phyloP scores from a whole-genome alignment of 2,888 invertebrate species.

The Yponomeuta sedellus region DNA sequence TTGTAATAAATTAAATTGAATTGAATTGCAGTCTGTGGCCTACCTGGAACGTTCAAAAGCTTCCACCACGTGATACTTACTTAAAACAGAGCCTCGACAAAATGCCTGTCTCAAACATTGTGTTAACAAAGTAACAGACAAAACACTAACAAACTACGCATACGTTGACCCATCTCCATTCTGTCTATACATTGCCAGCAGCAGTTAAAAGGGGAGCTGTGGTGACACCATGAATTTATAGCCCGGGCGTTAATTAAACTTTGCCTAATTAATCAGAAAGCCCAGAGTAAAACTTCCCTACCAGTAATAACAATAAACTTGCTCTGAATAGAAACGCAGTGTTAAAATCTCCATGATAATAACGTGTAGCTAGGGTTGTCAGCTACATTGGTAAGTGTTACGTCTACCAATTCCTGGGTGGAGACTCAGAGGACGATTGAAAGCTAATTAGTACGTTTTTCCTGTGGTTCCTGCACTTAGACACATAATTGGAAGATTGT shows the following conservation, averaged over 20 bases:
- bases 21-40: no score
- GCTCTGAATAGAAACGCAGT: constrained; percentile 5
- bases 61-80: no score
- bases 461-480: no score
- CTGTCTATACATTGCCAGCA: neutral
- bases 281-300: constrained; percentile 27
- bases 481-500: no score
- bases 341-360: constrained; percentile 4
- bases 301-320: constrained; percentile 11
- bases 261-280: constrained; percentile 49
- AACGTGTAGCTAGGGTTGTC: neutral
- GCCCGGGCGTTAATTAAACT: constrained; percentile 48
- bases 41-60: no score
- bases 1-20: no score
- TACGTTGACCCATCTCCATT: neutral
- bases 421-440: no score
- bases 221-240: constrained; percentile 40
- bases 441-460: no score
- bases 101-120: no score
- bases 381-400: no score
- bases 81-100: no score
- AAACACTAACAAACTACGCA: neutral
- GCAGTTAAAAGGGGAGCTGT: constrained; percentile 19
- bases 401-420: no score
- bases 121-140: neutral